Conservation (phyloP, 2,888 invertebrate genomes). For the Carabus problematicus region DNA sequence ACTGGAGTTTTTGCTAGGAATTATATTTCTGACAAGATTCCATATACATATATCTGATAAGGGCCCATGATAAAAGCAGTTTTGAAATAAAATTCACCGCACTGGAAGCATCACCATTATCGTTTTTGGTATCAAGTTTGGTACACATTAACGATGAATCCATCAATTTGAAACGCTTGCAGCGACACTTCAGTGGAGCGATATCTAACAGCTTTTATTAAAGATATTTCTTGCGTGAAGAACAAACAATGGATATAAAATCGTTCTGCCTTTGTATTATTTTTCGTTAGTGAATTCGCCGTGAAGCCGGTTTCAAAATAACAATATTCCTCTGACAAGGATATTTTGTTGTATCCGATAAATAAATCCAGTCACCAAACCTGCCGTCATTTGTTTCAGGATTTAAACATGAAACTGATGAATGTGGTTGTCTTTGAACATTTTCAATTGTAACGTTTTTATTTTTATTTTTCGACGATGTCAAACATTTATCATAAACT, state of each 20-base stretch:
- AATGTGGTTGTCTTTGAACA: not conserved
- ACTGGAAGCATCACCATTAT: too few species aligned
- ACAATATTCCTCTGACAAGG: not conserved
- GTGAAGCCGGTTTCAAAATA: not conserved
- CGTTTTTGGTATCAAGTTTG: not conserved
- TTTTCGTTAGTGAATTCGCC: not conserved
- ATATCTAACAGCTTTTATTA: conserved; percentile 1
- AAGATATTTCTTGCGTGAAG: conserved; percentile 13
- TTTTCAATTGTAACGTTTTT: not conserved
- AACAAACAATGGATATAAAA: conserved; percentile 7
- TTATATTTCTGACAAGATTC: too few species aligned
- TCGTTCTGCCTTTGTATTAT: conserved; percentile 7
- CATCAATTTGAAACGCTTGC: not conserved
- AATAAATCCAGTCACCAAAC: not conserved
- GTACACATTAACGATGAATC: not conserved
- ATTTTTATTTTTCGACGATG: not conserved
- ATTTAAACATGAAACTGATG: not conserved
- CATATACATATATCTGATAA: too few species aligned
- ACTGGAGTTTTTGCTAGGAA: too few species aligned
- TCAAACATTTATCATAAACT: not conserved
- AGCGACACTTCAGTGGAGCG: not conserved
- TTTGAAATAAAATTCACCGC: too few species aligned
- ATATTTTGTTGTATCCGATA: not conserved
- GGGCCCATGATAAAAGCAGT: too few species aligned
- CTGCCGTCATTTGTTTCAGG: not conserved